A percentile compares a stretch with the other conserved stretches of the same genome.
These are phyloP conservation scores for Enteromius trimaculatus DNA, from an alignment of 2,797 vertebrate species.

Conservation along the genomic window DNA sequence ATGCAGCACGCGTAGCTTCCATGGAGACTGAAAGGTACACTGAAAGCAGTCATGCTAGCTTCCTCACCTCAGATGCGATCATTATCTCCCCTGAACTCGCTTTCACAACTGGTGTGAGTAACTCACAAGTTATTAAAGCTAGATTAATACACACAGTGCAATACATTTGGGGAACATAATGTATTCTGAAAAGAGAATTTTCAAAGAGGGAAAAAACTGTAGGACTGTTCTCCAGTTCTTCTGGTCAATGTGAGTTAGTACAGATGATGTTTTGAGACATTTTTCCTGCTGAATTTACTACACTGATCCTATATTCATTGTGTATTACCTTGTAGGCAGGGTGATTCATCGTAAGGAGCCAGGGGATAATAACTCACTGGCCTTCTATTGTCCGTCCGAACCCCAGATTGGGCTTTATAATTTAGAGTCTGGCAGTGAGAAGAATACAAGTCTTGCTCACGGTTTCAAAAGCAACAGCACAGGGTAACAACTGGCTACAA, in stretches of 20 bases:
- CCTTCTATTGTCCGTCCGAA: constrained; percentile 54
- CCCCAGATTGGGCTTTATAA: constrained; percentile 58
- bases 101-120: constrained; percentile 54
- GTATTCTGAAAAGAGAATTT: constrained; percentile 11
- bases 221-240: background rate
- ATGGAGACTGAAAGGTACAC: constrained; percentile 47
- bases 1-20: constrained; percentile 32
- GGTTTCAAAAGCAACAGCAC: constrained; percentile 55
- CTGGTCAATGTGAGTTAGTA: background rate
- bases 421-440: constrained; percentile 65
- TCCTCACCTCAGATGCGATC: constrained; percentile 52
- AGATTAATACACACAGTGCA: constrained; percentile 3
- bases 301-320: constrained; percentile 52
- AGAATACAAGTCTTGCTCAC: background rate
- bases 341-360: constrained; percentile 71
- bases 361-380: constrained; percentile 67
- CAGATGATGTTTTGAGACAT: constrained; percentile 48
- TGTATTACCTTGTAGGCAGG: constrained; percentile 71
- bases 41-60: constrained; percentile 46
- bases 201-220: background rate
- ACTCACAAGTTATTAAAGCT: constrained; percentile 34
- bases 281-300: constrained; percentile 59
- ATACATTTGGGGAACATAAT: background rate
- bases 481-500: constrained; percentile 49
- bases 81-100: constrained; percentile 56